Evolutionary conservation across 2,797 vertebrate species (phyloP), one percentile per base, ranked within the genome.

Genomic region (Labroides dimidiatus): DNA sequence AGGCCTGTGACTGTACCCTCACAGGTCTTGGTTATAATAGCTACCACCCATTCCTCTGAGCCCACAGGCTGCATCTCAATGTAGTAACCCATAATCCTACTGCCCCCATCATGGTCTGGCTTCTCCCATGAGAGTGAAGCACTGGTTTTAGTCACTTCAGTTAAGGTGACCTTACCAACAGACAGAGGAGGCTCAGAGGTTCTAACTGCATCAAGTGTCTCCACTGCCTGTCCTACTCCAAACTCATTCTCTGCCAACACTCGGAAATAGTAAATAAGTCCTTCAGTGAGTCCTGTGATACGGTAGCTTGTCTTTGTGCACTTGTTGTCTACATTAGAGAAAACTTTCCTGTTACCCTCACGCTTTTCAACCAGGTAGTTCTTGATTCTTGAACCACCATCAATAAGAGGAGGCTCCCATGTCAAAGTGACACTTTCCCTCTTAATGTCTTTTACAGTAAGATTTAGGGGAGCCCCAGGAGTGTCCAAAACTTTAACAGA

Each of bases 161-260:
- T 97, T 70, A 99, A 94, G 12, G 92, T 96, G 58, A 99, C 94
- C 82, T 99, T 99, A 47, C 98, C 98, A 69, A 97, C 96, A 80
- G 98, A 70, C 30, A 99, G 93, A 87, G 98, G 98, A 84, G 96
- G 95, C 81, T 99, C 98, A 77, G 98, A 96, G 62, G 97, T 95
- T 91, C 96, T 99, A 58, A 98, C 89, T 11, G 97, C 84, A 30
- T 96, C 95, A 6, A 56, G 59, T 19, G 96, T 99, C 93, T 99
- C 98, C 67, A 86, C 91, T 63, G 95, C 87, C 56, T 95, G 78
- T 73, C 98, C 98, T 75, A 99, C 86, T 69, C 98, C 98, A 93
- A 95, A 99, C 86, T 99, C 98, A 78, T 99, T 99, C 90, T 99
- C 98, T 83, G 98, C 98, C 93, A 99, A 95, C 67, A 99, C 94